Percentiles rank a stretch among this genome's conserved stretches.
phyloP scores from a whole-genome alignment of 2,113 vertebrate genomes.

The Recurvirostra avosetta region DNA sequence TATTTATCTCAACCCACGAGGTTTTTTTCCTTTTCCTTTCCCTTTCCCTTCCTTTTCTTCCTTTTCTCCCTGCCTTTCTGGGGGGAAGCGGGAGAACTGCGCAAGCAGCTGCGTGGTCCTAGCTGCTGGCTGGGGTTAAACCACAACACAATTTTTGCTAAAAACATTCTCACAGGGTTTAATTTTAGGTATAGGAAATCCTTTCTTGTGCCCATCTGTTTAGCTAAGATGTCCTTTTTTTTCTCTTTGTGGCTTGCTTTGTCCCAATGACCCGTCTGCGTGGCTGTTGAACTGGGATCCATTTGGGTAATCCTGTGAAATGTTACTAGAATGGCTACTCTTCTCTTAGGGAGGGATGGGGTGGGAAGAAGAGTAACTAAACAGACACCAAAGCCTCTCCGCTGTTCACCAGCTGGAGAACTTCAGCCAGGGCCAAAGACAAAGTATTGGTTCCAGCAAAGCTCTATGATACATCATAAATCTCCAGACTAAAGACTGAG shows the following conservation, averaged over 20 bases:
- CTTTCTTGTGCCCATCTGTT: background rate
- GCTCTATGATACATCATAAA: background rate
- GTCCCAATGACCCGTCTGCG: background rate
- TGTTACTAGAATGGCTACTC: fast-evolving
- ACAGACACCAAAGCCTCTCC: background rate
- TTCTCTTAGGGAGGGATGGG: background rate
- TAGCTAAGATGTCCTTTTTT: background rate
- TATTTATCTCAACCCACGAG: background rate
- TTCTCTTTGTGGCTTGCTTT: fast-evolving
- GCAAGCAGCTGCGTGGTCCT: background rate
- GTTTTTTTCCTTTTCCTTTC: background rate
- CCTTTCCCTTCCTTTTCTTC: background rate
- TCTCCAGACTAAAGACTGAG: background rate
- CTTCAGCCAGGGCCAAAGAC: background rate
- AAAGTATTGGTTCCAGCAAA: background rate
- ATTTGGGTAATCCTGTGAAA: background rate
- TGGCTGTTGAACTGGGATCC: background rate
- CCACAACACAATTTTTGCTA: background rate
- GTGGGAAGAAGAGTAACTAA: background rate
- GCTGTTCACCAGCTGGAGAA: background rate
- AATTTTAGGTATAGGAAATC: background rate
- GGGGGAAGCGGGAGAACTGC: background rate
- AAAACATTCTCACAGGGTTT: background rate
- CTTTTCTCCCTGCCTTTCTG: background rate
- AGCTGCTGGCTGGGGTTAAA: background rate